These are phyloP conservation scores for Macrostomum lignano DNA, from an alignment of 1,140 invertebrate species.

Conservation along the genomic window DNA sequence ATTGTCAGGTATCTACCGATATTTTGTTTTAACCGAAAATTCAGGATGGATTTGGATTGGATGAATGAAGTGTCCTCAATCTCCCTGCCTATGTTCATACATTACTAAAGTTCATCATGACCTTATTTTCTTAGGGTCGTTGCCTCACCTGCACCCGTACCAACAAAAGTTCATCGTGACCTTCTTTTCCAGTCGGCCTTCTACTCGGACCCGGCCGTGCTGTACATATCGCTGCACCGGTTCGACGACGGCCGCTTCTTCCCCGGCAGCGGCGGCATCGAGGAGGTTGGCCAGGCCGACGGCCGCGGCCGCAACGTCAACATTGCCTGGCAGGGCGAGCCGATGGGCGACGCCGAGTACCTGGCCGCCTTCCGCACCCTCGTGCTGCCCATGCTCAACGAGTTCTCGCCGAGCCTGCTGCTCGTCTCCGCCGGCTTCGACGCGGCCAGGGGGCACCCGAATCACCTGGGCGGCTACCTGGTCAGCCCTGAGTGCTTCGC, in stretches of 20 bases:
- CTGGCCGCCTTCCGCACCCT: constrained; percentile 55
- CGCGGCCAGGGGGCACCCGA: constrained; percentile 66
- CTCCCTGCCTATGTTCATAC: too few species aligned
- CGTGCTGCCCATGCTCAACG: constrained; percentile 29
- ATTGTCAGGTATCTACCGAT: too few species aligned
- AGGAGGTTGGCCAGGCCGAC: constrained; percentile 56
- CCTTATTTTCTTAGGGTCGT: too few species aligned
- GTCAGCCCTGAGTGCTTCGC: constrained; percentile 49
- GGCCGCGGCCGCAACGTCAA: constrained; percentile 85
- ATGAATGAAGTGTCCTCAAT: too few species aligned
- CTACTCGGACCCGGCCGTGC: constrained; percentile 67
- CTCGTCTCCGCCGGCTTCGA: constrained; percentile 91
- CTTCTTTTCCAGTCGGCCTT: too few species aligned
- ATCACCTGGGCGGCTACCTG: constrained; percentile 70
- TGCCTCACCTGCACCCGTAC: too few species aligned
- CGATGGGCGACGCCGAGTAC: constrained; percentile 89
- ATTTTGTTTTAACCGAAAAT: too few species aligned
- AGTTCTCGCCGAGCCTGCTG: constrained; percentile 72
- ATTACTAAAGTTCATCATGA: too few species aligned
- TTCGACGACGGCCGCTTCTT: constrained; percentile 99
- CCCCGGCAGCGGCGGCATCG: constrained; percentile 69
- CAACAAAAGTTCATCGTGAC: too few species aligned
- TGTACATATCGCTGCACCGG: constrained; percentile 87
- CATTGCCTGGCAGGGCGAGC: constrained; percentile 75
- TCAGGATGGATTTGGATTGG: too few species aligned